Conservation (phyloP, 2,888 invertebrate genomes). For the Lithophane socia region DNA sequence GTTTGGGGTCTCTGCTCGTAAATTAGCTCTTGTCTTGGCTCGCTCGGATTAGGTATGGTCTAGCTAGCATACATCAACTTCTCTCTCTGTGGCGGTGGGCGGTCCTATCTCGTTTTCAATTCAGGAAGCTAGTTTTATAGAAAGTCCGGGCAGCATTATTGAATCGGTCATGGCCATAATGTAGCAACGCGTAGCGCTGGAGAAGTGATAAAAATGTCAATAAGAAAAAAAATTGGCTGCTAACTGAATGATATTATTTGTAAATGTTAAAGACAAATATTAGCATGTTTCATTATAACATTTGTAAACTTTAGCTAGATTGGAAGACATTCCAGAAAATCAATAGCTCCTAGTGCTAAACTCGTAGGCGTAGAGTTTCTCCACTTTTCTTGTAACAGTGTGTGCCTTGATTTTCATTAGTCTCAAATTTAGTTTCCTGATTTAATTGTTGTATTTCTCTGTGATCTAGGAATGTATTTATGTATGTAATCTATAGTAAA, state of each 20-base stretch:
- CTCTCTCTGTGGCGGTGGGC: slow-evolving; percentile 23
- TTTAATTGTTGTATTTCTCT: slow-evolving; percentile 75
- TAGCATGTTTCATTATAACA: slow-evolving; percentile 10
- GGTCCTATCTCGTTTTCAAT: slow-evolving; percentile 15
- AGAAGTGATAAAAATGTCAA: slow-evolving; percentile 6
- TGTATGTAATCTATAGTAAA: slow-evolving; percentile 61
- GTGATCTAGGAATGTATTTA: slow-evolving; percentile 82
- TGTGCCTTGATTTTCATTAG: slow-evolving; percentile 69
- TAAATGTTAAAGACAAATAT: slow-evolving; percentile 13
- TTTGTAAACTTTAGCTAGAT: slow-evolving; percentile 40
- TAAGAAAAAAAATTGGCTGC: slow-evolving; percentile 23
- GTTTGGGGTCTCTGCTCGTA: slow-evolving; percentile 25
- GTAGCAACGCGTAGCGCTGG: slow-evolving; percentile 3
- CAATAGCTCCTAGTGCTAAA: slow-evolving; percentile 23
- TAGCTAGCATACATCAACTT: slow-evolving; percentile 5
- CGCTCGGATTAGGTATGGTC: slow-evolving; percentile 17
- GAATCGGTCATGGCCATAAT: slow-evolving; percentile 1
- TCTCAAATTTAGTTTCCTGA: slow-evolving; percentile 54
- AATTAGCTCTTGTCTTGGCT: slow-evolving; percentile 21
- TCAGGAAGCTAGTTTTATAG: slow-evolving; percentile 32
- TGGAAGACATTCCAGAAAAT: slow-evolving; percentile 64
- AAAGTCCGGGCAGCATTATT: slow-evolving; percentile 5
- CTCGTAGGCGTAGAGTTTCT: slow-evolving; percentile 42
- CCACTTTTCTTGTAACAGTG: slow-evolving; percentile 49
- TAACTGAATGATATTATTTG: slow-evolving; percentile 32